These are phyloP conservation scores for Graphium colonna DNA, from an alignment of 2,888 invertebrate genomes.

Conservation along the genomic window DNA sequence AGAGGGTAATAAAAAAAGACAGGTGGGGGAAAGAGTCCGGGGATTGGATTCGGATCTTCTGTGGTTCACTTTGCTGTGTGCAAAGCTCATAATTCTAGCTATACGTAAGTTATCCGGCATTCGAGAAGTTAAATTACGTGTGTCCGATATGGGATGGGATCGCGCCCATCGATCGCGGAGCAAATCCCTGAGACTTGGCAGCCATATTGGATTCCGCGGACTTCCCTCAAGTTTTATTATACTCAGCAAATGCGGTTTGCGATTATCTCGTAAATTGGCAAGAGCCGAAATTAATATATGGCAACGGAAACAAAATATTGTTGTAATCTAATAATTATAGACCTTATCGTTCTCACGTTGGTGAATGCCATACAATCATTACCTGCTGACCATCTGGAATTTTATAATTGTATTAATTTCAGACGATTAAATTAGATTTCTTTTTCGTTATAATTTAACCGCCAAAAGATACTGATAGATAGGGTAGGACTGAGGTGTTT, in stretches of 20 bases:
- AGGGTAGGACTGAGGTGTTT: no score
- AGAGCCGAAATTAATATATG: no score
- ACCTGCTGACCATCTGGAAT: no score
- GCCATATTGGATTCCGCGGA: slow-evolving; percentile 68
- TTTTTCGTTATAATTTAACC: no score
- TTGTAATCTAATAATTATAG: no score
- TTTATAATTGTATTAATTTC: no score
- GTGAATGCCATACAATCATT: no score
- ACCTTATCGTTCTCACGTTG: no score
- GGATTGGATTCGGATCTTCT: slow-evolving; percentile 18
- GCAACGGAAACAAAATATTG: no score
- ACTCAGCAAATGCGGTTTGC: slow-evolving; percentile 32
- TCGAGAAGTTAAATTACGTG: slow-evolving; percentile 72
- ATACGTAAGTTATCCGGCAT: slow-evolving; percentile 63
- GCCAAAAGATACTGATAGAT: no score
- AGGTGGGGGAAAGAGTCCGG: slow-evolving; percentile 9
- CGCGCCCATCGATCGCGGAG: slow-evolving; percentile 61
- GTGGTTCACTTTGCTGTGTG: slow-evolving; percentile 17
- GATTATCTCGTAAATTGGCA: slow-evolving; percentile 37
- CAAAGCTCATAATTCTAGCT: slow-evolving; percentile 66
- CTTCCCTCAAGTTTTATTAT: slow-evolving; percentile 77
- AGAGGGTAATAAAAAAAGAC: slow-evolving; percentile 14
- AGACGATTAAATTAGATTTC: no score
- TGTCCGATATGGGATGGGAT: slow-evolving; percentile 66
- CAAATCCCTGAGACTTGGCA: slow-evolving; percentile 60